phyloP scores from a whole-genome alignment of 1,140 invertebrate genomes.

The Papilio helenus region DNA sequence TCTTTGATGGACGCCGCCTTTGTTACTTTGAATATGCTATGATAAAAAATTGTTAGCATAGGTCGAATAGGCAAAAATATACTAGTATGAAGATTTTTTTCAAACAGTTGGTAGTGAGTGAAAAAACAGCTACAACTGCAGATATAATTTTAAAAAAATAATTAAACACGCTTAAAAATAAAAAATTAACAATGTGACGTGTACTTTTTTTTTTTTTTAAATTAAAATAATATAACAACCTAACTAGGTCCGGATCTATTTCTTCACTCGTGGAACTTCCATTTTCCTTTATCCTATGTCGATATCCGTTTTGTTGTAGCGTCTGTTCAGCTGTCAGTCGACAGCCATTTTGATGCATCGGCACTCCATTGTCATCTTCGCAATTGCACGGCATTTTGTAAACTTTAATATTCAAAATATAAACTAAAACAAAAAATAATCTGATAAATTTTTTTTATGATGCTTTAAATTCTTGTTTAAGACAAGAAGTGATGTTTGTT shows the following conservation, averaged over 20 bases:
- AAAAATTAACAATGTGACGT: too few relatives aligned
- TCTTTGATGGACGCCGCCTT: neutral
- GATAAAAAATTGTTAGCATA: neutral
- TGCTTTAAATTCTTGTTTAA: neutral
- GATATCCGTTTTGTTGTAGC: slow-evolving; percentile 41
- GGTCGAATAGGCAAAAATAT: too few relatives aligned
- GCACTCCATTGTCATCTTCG: slow-evolving; percentile 40
- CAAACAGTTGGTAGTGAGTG: too few relatives aligned
- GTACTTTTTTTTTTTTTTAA: too few relatives aligned
- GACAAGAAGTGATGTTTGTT: neutral
- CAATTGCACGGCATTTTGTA: slow-evolving; percentile 55
- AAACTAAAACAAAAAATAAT: slow-evolving; percentile 36
- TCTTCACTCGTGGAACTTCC: slow-evolving; percentile 18
- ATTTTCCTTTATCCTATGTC: slow-evolving; percentile 19
- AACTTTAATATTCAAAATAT: neutral
- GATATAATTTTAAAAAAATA: too few relatives aligned
- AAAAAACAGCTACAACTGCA: too few relatives aligned
- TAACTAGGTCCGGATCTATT: slow-evolving; percentile 31
- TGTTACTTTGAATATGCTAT: neutral
- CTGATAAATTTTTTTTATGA: neutral
- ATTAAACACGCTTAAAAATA: too few relatives aligned
- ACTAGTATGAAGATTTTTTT: too few relatives aligned
- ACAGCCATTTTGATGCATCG: slow-evolving; percentile 44
- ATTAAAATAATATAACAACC: neutral
- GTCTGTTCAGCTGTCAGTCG: slow-evolving; percentile 39